Evolutionary conservation across 1,140 invertebrate genomes (phyloP), one percentile per base, ranked within the genome.

Genomic region (Notospermus geniculatus): DNA sequence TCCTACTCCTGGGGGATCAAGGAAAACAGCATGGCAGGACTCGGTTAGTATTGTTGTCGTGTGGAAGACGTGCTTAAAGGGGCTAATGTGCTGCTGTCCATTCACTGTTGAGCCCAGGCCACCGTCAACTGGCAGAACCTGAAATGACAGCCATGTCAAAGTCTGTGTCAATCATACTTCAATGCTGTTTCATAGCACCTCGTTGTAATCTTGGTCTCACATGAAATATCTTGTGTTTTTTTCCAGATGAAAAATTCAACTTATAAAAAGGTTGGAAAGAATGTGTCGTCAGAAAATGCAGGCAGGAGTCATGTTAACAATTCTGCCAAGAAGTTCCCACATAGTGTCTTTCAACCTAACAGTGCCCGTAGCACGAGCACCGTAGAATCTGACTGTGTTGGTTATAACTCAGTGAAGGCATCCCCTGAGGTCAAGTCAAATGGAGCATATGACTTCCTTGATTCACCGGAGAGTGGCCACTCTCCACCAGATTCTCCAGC

Each of bases 331-430:
- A 50, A 36, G 32, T 50, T 57, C 22, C 56, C 69, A 25, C 74
- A 78, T 46, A 76, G 75, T 50, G 71, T 78, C 23, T 79, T 79
- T 57, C 62, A 68, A 28, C 73, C 73, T 32, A 61, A 66, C 39
- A 74, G 70, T 57, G 72, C 68, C n/a, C 62, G 64, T 19, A 77
- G 70, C 32, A 41, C 54, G 50, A 75, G 66, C 46, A 71, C 72
- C 32, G 70, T 74, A 53, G 71, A 71, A 1, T 53, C 32, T 22
- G 62, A 63, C 0, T 62, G 58, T n/a, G 71, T 27, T 11, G 25
- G n/a, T 30, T n/a, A 28, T 23, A 25, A n/a, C 29, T 7, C n/a
- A n/a, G 4, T 9, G 11, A 57, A 23, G 13, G 15, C 25, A 22
- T 45, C 57, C 39, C 46, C 46, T 2, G 53, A 7, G 5, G 25